Conservation (phyloP, 1,140 invertebrate species). For the Melitaea cinxia region DNA sequence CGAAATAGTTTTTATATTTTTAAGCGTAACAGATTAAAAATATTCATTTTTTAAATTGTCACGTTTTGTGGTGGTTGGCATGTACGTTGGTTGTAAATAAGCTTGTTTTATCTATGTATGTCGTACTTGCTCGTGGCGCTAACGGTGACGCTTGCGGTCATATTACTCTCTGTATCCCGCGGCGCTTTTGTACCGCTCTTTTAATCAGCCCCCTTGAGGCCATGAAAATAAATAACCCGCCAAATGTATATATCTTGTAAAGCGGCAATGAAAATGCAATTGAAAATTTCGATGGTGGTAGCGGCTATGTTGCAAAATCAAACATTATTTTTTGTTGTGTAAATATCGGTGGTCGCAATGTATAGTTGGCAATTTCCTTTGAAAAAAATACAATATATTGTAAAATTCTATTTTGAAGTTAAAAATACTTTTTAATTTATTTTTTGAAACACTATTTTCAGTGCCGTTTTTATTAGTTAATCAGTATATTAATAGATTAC, state of each 20-base stretch:
- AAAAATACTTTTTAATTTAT: no score
- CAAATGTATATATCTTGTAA: slow-evolving; percentile 18
- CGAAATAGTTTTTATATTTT: neutral
- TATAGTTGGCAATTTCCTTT: no score
- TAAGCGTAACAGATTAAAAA: neutral
- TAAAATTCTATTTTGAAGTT: no score
- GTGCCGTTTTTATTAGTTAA: no score
- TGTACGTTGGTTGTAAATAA: slow-evolving; percentile 50
- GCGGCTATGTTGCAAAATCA: no score
- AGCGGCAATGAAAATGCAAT: slow-evolving; percentile 6
- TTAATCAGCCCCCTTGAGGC: slow-evolving; percentile 53
- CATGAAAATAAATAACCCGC: slow-evolving; percentile 43
- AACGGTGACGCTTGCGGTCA: slow-evolving; percentile 20
- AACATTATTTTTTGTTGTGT: no score
- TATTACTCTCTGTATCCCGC: slow-evolving; percentile 24
- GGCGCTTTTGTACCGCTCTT: slow-evolving; percentile 34
- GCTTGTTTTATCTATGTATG: slow-evolving; percentile 49
- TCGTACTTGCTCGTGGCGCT: slow-evolving; percentile 13
- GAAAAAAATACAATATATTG: no score
- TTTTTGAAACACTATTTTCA: no score
- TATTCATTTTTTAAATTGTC: slow-evolving; percentile 1
- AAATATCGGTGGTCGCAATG: no score
- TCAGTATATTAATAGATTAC: no score
- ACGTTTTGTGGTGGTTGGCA: slow-evolving; percentile 10
- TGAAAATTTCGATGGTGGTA: neutral